Percentiles rank a stretch among this genome's conserved stretches.
Conservation (phyloP, 2,888 invertebrate genomes). For the Catocala nupta region DNA sequence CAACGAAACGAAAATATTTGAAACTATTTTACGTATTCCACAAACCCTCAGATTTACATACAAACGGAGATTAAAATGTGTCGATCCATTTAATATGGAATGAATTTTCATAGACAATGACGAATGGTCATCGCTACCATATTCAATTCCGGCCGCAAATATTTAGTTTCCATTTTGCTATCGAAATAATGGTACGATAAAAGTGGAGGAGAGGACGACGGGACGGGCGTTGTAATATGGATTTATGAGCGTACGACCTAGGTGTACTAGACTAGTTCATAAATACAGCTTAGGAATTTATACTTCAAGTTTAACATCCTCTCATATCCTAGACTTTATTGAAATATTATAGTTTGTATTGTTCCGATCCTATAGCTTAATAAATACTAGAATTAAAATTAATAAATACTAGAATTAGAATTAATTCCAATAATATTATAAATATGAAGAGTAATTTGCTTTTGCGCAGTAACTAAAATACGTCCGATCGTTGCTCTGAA, state of each 20-base stretch:
- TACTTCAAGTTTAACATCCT: too few species aligned
- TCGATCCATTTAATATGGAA: conserved; percentile 42
- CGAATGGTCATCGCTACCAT: conserved; percentile 49
- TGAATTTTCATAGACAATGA: conserved; percentile 51
- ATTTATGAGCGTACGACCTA: conserved; percentile 6
- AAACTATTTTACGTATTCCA: not conserved
- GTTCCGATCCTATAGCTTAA: too few species aligned
- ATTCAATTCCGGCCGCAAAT: conserved; percentile 52
- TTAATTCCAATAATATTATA: too few species aligned
- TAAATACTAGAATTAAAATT: too few species aligned
- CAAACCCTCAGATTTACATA: conserved; percentile 11
- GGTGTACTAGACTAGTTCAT: not conserved
- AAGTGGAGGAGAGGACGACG: conserved; percentile 24
- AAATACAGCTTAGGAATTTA: too few species aligned
- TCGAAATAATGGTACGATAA: conserved; percentile 23
- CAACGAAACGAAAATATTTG: not conserved
- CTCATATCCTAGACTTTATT: too few species aligned
- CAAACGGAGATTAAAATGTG: conserved; percentile 36
- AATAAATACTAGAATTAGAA: too few species aligned
- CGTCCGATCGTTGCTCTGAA: too few species aligned
- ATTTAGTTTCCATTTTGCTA: conserved; percentile 55
- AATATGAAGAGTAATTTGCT: too few species aligned
- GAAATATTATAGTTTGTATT: too few species aligned
- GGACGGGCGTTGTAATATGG: not conserved
- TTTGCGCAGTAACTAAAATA: too few species aligned